Percentiles rank a stretch among this genome's conserved stretches.
phyloP scores from a whole-genome alignment of 2,888 invertebrate genomes.

The Yponomeuta evonymella region DNA sequence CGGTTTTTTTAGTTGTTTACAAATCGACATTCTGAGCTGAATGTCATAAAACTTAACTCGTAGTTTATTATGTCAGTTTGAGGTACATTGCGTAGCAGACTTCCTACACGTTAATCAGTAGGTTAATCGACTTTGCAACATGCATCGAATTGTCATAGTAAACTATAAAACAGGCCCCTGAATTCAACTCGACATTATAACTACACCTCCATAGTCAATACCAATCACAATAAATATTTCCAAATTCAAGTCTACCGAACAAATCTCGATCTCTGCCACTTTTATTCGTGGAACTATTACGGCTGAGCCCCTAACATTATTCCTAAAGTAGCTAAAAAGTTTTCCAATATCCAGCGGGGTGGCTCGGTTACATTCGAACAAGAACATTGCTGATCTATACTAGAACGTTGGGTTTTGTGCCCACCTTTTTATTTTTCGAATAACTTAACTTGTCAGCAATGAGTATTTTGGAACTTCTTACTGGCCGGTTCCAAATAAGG shows the following conservation, averaged over 20 bases:
- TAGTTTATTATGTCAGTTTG: too few species aligned
- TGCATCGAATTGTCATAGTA: too few species aligned
- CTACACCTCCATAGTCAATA: not conserved
- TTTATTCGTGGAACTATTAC: not conserved
- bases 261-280: not conserved
- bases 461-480: too few species aligned
- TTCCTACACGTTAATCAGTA: too few species aligned
- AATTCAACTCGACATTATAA: too few species aligned
- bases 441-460: not conserved
- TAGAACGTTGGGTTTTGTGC: not conserved
- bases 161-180: not conserved
- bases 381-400: not conserved
- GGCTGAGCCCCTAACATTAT: not conserved
- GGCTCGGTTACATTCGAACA: conserved; percentile 1
- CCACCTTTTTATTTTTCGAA: not conserved
- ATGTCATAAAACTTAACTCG: too few species aligned
- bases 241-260: not conserved
- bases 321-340: conserved; percentile 10
- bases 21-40: too few species aligned
- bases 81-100: too few species aligned
- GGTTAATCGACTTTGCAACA: too few species aligned
- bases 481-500: too few species aligned
- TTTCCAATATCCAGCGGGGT: conserved; percentile 8
- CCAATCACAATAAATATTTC: not conserved
- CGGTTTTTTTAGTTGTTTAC: too few species aligned